Evolutionary conservation across 2,888 invertebrate genomes (phyloP).

Genomic region (Trichogramma evanescens): DNA sequence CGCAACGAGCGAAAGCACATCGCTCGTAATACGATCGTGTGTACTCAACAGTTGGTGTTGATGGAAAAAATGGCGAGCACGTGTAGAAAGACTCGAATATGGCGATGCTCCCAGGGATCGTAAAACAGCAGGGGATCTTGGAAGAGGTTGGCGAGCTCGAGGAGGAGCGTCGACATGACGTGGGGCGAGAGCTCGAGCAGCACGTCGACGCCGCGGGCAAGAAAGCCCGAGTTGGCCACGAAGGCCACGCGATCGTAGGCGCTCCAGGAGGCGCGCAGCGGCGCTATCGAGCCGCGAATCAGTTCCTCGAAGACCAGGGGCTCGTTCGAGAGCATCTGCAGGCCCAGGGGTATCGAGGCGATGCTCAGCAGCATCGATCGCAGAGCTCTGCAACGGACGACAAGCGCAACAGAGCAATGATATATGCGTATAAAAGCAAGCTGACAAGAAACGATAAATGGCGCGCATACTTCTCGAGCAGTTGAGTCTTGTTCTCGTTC

Average conservation of each 20-base stretch:
- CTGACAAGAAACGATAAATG: not conserved
- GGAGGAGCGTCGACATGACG: conserved; percentile 37
- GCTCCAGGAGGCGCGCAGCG: conserved; percentile 39
- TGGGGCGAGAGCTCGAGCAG: conserved; percentile 36
- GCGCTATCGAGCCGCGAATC: conserved; percentile 38
- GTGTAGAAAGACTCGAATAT: conserved; percentile 35
- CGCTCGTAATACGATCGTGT: not conserved
- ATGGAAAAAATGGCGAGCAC: conserved; percentile 37
- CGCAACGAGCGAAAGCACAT: not conserved
- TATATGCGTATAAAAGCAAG: conserved; percentile 4
- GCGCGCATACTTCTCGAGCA: conserved; percentile 34
- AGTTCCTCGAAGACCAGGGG: conserved; percentile 38
- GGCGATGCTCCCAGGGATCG: conserved; percentile 37
- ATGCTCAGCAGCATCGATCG: conserved; percentile 38
- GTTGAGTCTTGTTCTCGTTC: conserved; percentile 39
- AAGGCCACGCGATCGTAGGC: conserved; percentile 38
- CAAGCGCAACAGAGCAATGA: not conserved
- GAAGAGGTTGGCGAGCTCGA: conserved; percentile 32
- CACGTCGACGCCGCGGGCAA: conserved; percentile 32
- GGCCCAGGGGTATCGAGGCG: conserved; percentile 34
- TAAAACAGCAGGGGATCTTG: conserved; percentile 36
- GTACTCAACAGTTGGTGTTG: conserved; percentile 38
- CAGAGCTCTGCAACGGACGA: conserved; percentile 29
- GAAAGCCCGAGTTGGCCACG: conserved; percentile 35
- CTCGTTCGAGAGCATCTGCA: conserved; percentile 35